phyloP scores from a whole-genome alignment of 2,797 vertebrate species.

The Mus spretus region DNA sequence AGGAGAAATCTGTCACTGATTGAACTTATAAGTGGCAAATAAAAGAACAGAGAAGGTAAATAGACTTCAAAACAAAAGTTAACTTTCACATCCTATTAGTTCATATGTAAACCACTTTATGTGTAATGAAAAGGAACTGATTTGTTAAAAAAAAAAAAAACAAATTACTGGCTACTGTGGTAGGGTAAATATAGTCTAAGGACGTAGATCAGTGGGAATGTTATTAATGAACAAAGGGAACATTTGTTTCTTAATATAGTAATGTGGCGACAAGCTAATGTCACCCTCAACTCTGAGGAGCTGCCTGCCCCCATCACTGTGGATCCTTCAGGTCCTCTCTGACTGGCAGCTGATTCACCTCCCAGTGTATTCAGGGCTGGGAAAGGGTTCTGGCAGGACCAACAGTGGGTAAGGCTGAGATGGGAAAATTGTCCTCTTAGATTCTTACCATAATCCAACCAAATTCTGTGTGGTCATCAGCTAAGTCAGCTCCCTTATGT shows the following conservation, averaged over 20 bases:
- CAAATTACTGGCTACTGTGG: constrained; percentile 32
- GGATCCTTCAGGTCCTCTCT: constrained; percentile 23
- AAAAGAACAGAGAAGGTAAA: not conserved
- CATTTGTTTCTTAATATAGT: constrained; percentile 62
- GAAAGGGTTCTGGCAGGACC: not conserved
- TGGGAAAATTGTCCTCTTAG: not conserved
- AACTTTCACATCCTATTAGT: constrained; percentile 57
- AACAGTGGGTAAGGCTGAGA: not conserved
- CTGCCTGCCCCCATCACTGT: constrained; percentile 23
- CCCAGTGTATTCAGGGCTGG: not conserved
- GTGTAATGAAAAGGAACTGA: constrained; percentile 71
- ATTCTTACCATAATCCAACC: not conserved
- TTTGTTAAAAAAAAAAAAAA: constrained; percentile 70
- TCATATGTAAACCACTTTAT: constrained; percentile 58
- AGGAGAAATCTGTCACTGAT: not conserved
- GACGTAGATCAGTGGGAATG: constrained; percentile 62
- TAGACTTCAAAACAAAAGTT: constrained; percentile 68
- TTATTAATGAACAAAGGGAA: constrained; percentile 55
- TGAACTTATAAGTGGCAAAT: not conserved
- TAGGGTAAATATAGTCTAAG: constrained; percentile 70
- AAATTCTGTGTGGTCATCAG: not conserved
- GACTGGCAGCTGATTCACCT: constrained; percentile 38
- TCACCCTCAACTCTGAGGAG: constrained; percentile 26
- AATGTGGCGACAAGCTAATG: constrained; percentile 39
- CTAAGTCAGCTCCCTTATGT: not conserved